Evolutionary conservation across 2,113 vertebrate genomes (phyloP).

Genomic region (Xiphorhynchus elegans): DNA sequence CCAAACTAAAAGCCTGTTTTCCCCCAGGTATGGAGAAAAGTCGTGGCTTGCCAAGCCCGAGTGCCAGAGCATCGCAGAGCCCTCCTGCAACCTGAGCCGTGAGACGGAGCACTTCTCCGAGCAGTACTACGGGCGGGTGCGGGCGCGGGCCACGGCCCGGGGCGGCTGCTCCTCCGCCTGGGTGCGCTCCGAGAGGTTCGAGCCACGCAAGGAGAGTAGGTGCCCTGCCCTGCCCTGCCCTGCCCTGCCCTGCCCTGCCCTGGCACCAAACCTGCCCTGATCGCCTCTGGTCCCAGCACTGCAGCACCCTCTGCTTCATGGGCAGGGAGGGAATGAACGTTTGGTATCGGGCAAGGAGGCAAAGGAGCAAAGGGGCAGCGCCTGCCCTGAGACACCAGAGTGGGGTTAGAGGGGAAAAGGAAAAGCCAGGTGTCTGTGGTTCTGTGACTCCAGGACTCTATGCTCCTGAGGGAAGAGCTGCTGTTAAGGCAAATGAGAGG

Average conservation of each 20-base stretch:
- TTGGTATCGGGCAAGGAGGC: not conserved
- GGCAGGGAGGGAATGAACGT: not conserved
- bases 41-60: conserved; percentile 65
- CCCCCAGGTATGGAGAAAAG: conserved; percentile 72
- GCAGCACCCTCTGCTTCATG: not conserved
- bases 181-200: conserved; percentile 59
- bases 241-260: not conserved
- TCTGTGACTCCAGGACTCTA: not conserved
- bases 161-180: not conserved
- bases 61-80: conserved; percentile 69
- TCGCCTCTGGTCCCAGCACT: not conserved
- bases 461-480: not conserved
- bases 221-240: not conserved
- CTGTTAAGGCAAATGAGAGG: not conserved
- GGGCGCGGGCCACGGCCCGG: not conserved
- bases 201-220: conserved; percentile 70
- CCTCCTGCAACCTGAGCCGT: conserved; percentile 72
- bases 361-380: not conserved
- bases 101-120: conserved; percentile 63
- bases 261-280: too few species aligned
- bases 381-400: not conserved
- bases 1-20: not conserved
- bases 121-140: conserved; percentile 66
- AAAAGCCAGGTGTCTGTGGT: not conserved
- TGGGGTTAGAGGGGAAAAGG: not conserved